Evolutionary conservation across 2,888 invertebrate species (phyloP), one percentile per base, ranked within the genome.

Genomic region (Seira ritae): DNA sequence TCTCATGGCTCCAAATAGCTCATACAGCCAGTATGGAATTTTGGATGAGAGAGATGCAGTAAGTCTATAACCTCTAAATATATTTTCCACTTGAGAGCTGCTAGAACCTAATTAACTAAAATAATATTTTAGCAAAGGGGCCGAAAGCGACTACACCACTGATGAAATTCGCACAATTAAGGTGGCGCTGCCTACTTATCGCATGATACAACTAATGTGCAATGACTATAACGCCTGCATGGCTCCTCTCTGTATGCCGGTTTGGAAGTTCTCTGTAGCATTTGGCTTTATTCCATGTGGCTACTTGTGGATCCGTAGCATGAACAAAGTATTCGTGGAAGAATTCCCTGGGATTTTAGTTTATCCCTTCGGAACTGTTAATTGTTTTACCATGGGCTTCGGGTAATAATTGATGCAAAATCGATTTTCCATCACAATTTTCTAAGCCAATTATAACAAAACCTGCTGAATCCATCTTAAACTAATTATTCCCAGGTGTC

Each of bases 21-120:
- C 84, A 84, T 24, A 72, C 76, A 8, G 69, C 60, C 8, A 80
- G 76, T 37, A 23, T 80, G 22, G 75, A 84, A 37, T 84, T 84
- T 62, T 84, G 84, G 84, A 50, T 84, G 15, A 46, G 67, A n/a
- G 84, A 84, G 31, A 60, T 70, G 65, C 84, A 84, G 84, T 84
- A 80, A 66, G 55, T 17, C 19, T 17, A n/a, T 6, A 17, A 55
- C 15, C 3, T 19, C 12, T 2, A 19, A 17, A 2, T 12, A 55
- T 22, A 65, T 6, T 65, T 6, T 12, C 20, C 6, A 12, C 46
- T 46, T 60, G 19, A 60, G n/a, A 60, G 19, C n/a, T n/a, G n/a
- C n/a, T n/a, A n/a, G n/a, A n/a, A 31, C 31, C 31, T n/a, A n/a
- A 31, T 31, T 31, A 8, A 31, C 8, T 31, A 8, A 31, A 31